These are phyloP conservation scores for Chaetogeoica ovagalla DNA, from an alignment of 2,888 invertebrate species.

Conservation along the genomic window DNA sequence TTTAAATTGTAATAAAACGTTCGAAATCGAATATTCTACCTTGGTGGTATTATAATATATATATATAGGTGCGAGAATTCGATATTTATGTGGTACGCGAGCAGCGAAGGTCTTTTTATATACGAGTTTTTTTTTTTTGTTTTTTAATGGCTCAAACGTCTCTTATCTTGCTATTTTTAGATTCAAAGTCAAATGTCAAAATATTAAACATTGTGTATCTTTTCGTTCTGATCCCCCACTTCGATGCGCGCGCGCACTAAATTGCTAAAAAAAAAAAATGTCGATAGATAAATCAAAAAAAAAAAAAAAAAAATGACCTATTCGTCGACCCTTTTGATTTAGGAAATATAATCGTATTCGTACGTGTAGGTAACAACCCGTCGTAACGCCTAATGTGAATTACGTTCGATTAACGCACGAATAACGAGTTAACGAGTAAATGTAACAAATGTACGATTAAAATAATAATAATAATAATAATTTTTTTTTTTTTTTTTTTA, in stretches of 20 bases:
- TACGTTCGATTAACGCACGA: not conserved
- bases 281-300: constrained; percentile 26
- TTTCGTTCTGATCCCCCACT: not conserved
- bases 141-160: constrained; percentile 24
- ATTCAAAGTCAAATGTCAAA: constrained; percentile 38
- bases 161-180: constrained; percentile 40
- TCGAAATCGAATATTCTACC: too few relatives aligned
- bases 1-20: constrained; percentile 1
- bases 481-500: too few relatives aligned
- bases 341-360: constrained; percentile 1
- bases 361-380: not conserved
- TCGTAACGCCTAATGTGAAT: not conserved
- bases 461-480: too few relatives aligned
- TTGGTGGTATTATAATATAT: too few relatives aligned
- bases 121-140: too few relatives aligned
- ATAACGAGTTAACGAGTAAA: not conserved
- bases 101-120: constrained; percentile 37
- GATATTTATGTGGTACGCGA: constrained; percentile 1
- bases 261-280: constrained; percentile 3
- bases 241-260: not conserved
- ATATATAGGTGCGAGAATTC: not conserved
- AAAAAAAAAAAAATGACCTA: constrained; percentile 32
- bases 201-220: not conserved
- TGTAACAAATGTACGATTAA: too few relatives aligned
- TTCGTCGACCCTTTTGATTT: not conserved